phyloP scores from a whole-genome alignment of 2,797 vertebrate genomes.

The Poeciliopsis gracilis region DNA sequence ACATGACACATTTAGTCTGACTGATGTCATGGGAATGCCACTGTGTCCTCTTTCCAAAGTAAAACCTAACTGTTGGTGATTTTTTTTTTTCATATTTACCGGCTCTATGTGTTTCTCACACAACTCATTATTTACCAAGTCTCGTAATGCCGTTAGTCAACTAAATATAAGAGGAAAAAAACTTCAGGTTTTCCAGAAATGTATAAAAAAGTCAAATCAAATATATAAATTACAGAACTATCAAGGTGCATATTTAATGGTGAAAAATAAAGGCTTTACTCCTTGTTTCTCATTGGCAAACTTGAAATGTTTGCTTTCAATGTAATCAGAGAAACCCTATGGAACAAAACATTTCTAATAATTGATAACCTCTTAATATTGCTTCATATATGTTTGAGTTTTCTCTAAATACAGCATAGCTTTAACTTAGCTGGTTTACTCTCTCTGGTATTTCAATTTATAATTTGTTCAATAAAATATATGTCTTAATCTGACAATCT shows the following conservation, averaged over 20 bases:
- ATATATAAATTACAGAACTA: neutral
- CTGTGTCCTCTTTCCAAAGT: neutral
- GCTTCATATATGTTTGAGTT: neutral
- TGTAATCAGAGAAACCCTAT: neutral
- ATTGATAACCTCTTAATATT: neutral
- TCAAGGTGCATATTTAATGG: neutral
- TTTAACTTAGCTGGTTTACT: neutral
- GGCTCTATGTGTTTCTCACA: neutral
- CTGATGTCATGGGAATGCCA: slow-evolving; percentile 8
- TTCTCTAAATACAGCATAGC: neutral
- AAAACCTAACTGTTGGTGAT: neutral
- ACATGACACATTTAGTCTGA: slow-evolving; percentile 47
- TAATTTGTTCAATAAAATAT: neutral
- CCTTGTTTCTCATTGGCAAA: neutral
- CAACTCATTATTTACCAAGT: neutral
- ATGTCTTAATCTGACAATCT: neutral
- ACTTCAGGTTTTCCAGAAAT: neutral
- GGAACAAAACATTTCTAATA: neutral
- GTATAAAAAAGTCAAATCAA: neutral
- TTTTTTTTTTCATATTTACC: neutral
- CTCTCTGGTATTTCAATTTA: neutral
- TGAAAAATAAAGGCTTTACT: neutral
- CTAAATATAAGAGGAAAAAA: neutral
- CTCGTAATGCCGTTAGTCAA: neutral
- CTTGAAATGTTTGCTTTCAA: neutral